Base-by-base conservation (phyloP, 2,888 invertebrate species). In the Teleiodes luculella region DNA sequence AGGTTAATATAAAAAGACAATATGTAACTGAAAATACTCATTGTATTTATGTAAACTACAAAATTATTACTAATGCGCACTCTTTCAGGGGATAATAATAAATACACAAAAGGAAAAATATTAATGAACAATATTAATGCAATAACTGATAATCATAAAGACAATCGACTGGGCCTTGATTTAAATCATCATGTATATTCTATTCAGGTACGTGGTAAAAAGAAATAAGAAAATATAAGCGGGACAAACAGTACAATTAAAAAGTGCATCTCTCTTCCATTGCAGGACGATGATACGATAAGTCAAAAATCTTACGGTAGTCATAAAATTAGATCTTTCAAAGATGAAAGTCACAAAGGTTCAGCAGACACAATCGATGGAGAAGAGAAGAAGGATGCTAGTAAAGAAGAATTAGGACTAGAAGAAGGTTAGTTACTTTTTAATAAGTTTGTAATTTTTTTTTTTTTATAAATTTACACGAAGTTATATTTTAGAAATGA, bases 241-340 rank as follows among this genome's bases (percentile, higher is more conserved):
- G n/a, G n/a, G n/a, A n/a, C n/a, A n/a, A n/a, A n/a, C 24, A 28
- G n/a, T 28, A 28, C 1, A 28, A 13, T 43, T 50, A 49, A 7
- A 24, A 16, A 11, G 16, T 14, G 10, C 8, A 10, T n/a, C 3
- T 43, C n/a, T 1, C 10, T 13, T 28, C 1, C 11, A 7, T 51
- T 51, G 14, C 60, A 92, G 91, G 94, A 94, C 71, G 94, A 94
- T 72, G 94, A 94, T 83, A 94, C 94, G 78, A 93, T 94, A 73
- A 97, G 96, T 90, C 96, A 96, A 86, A 96, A 96, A 88, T 97
- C 97, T 51, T 96, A 96, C 77, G 96, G 96, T 72, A 97, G 97
- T 84, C 96, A 97, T 86, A 96, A 96, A 83, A 95, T 96, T 82
- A 92, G 96, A 74, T 94, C 94, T 60, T 96, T 95, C 78, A 96